A percentile compares a stretch with the other conserved stretches of the same genome.
Conservation (phyloP, 2,113 vertebrate species). For the Elaphurus davidianus region DNA sequence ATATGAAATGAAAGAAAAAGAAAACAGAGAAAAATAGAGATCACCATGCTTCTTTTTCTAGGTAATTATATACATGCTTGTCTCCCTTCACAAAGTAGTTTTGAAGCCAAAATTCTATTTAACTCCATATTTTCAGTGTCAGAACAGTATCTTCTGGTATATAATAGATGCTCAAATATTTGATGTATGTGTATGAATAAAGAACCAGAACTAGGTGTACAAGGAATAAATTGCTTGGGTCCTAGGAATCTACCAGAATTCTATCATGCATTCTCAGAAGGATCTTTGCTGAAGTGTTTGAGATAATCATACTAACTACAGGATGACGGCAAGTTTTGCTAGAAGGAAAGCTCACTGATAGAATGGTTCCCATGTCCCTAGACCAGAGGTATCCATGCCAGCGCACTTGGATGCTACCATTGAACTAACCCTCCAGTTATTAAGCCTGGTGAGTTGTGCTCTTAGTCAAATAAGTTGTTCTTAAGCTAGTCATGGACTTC, state of each 20-base stretch:
- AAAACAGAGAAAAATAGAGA: fast-evolving
- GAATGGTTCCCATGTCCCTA: too few relatives aligned
- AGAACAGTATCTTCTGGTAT: not conserved
- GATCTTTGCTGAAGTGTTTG: not conserved
- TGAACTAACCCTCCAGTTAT: not conserved
- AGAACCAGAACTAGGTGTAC: not conserved
- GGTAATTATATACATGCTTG: not conserved
- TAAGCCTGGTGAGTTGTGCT: not conserved
- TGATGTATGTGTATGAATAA: not conserved
- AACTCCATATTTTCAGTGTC: not conserved
- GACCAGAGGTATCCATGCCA: not conserved
- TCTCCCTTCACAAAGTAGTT: not conserved
- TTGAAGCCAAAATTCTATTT: not conserved
- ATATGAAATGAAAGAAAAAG: not conserved
- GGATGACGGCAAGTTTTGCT: not conserved
- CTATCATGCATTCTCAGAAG: fast-evolving
- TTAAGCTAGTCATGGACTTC: not conserved
- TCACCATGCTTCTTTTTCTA: not conserved
- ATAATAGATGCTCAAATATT: not conserved
- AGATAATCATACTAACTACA: not conserved
- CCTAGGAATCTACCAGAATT: not conserved
- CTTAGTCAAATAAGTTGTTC: not conserved
- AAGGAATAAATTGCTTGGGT: not conserved
- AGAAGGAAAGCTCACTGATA: not conserved
- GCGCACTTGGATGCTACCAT: too few relatives aligned